phyloP scores from a whole-genome alignment of 2,797 vertebrate species.

The Natrix natrix region DNA sequence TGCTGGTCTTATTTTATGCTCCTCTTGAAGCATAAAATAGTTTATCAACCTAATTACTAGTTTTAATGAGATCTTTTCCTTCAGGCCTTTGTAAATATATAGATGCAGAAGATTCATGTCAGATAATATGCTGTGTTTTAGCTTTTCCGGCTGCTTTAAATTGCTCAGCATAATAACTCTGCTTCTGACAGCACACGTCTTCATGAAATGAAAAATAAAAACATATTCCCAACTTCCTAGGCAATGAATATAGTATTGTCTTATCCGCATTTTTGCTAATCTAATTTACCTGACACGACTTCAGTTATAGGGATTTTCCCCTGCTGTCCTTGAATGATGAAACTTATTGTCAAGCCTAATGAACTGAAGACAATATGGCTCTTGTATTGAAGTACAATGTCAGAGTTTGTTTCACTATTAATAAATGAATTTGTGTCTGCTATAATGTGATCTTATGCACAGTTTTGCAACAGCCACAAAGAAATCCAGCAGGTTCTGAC shows the following conservation, averaged over 20 bases:
- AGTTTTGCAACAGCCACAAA: neutral
- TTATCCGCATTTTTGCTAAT: neutral
- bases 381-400: accelerated
- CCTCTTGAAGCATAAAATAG: slow-evolving; percentile 17
- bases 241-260: neutral
- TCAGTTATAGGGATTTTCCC: slow-evolving; percentile 12
- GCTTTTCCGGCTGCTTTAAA: slow-evolving; percentile 8
- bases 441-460: accelerated
- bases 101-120: neutral
- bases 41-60: slow-evolving; percentile 3
- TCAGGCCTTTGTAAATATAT: neutral
- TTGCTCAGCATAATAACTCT: slow-evolving; percentile 5
- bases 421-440: neutral
- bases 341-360: slow-evolving; percentile 7
- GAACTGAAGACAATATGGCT: neutral
- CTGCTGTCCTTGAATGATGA: neutral
- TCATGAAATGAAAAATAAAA: slow-evolving; percentile 16
- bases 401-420: neutral
- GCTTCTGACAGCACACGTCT: neutral
- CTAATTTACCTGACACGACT: neutral
- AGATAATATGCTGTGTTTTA: slow-evolving; percentile 12
- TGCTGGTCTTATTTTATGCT: neutral
- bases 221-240: neutral
- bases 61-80: neutral
- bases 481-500: too few relatives aligned